Percentiles rank a stretch among this genome's conserved stretches.
These are phyloP conservation scores for Pogona vitticeps DNA, from an alignment of 2,113 vertebrate genomes.

Conservation along the genomic window DNA sequence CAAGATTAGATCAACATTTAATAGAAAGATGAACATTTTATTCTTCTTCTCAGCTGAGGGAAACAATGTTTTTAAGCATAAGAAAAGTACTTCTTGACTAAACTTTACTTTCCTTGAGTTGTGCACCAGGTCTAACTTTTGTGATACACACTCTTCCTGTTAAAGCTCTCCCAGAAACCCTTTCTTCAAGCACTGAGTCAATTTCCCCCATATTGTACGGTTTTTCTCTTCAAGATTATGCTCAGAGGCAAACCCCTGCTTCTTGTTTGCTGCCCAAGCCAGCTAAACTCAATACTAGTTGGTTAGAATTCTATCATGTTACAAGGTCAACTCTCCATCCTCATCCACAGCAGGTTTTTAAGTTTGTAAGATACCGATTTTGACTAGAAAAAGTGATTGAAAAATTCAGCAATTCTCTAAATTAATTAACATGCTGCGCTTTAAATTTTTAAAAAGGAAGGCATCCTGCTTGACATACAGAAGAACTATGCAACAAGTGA, in stretches of 20 bases:
- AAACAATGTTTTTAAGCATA: background rate
- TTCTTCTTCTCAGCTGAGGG: slow-evolving; percentile 17
- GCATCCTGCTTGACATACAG: background rate
- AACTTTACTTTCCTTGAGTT: background rate
- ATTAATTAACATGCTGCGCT: background rate
- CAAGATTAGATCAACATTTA: slow-evolving; percentile 21
- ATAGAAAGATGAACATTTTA: background rate
- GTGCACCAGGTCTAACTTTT: background rate
- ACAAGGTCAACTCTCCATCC: background rate
- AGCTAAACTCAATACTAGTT: background rate
- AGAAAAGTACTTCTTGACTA: background rate
- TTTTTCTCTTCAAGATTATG: background rate
- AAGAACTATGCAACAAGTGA: background rate
- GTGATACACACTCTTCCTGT: background rate
- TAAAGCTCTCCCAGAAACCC: no score
- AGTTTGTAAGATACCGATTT: background rate
- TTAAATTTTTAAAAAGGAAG: background rate
- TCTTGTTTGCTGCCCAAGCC: background rate
- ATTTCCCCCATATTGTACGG: background rate
- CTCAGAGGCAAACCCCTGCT: background rate
- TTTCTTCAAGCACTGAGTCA: background rate
- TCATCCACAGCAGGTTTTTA: background rate
- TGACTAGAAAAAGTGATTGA: background rate
- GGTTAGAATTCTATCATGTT: background rate
- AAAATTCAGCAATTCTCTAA: background rate